A percentile compares a stretch with the other conserved stretches of the same genome.
Conservation (phyloP, 2,113 vertebrate species). For the Bostrychus sinensis region DNA sequence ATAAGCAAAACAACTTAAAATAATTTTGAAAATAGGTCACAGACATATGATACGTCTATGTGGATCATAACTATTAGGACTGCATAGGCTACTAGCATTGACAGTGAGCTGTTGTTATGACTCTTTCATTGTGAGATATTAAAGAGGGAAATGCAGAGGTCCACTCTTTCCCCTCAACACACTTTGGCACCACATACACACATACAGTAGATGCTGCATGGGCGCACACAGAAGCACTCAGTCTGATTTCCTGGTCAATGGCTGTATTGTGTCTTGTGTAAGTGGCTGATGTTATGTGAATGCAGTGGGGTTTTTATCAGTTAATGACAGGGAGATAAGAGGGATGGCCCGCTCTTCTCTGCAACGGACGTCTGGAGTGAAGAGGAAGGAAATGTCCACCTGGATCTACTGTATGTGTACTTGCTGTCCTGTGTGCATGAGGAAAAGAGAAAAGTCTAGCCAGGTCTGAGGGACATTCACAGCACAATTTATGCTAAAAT, state of each 20-base stretch:
- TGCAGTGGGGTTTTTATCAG: slow-evolving; percentile 54
- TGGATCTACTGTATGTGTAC: not conserved
- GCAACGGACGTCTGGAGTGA: slow-evolving; percentile 52
- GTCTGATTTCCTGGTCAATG: slow-evolving; percentile 41
- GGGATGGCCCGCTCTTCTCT: slow-evolving; percentile 32
- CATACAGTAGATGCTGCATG: not conserved
- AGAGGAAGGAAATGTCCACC: slow-evolving; percentile 47
- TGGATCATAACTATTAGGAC: too few relatives aligned
- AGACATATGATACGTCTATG: too few relatives aligned
- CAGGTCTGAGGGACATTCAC: not conserved
- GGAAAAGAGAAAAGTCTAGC: too few relatives aligned
- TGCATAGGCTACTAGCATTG: too few relatives aligned
- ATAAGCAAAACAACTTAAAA: not conserved
- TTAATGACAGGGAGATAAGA: slow-evolving; percentile 64
- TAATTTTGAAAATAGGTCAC: too few relatives aligned
- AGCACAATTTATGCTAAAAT: too few relatives aligned
- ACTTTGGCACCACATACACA: not conserved
- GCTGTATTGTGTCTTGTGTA: slow-evolving; percentile 5
- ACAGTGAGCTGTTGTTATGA: not conserved
- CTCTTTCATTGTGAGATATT: not conserved
- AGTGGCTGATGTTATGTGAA: slow-evolving; percentile 18
- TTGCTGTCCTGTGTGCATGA: not conserved
- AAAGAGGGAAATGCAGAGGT: not conserved
- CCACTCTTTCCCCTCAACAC: not conserved
- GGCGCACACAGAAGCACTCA: not conserved